phyloP scores from a whole-genome alignment of 2,797 vertebrate genomes.

The Crax fasciolata region DNA sequence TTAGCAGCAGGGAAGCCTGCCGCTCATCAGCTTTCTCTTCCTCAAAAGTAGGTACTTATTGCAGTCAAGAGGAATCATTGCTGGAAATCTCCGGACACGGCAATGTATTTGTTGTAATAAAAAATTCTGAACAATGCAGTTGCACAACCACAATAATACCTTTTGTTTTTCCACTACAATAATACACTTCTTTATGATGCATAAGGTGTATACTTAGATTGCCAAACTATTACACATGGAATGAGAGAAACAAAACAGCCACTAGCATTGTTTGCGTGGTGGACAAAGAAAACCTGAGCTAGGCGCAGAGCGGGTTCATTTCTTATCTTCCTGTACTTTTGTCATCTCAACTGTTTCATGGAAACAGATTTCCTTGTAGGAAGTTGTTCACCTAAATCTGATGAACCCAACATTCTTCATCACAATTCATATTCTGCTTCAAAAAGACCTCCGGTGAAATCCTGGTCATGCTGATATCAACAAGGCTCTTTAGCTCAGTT shows the following conservation, averaged over 20 bases:
- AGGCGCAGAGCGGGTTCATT: background rate
- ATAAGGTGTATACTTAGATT: background rate
- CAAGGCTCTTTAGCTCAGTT: background rate
- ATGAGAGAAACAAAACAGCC: conserved; percentile 3
- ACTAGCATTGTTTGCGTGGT: background rate
- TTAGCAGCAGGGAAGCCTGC: conserved; percentile 85
- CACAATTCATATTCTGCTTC: background rate
- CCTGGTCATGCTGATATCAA: background rate
- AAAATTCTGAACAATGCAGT: conserved; percentile 68
- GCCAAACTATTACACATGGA: background rate
- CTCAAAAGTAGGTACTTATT: conserved; percentile 83
- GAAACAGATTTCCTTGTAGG: background rate
- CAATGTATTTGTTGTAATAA: conserved; percentile 72
- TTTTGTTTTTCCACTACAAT: conserved; percentile 63
- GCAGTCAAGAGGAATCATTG: conserved; percentile 84
- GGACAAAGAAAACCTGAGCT: background rate
- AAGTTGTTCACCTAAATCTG: background rate
- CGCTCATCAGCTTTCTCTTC: conserved; percentile 84
- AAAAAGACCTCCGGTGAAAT: background rate
- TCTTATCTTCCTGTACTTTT: background rate
- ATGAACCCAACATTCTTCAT: background rate
- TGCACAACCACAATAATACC: conserved; percentile 2
- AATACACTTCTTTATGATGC: conserved; percentile 40
- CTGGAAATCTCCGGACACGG: conserved; percentile 70
- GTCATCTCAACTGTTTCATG: background rate